phyloP scores from a whole-genome alignment of 2,797 vertebrate genomes.

The Sandelia bainsii region DNA sequence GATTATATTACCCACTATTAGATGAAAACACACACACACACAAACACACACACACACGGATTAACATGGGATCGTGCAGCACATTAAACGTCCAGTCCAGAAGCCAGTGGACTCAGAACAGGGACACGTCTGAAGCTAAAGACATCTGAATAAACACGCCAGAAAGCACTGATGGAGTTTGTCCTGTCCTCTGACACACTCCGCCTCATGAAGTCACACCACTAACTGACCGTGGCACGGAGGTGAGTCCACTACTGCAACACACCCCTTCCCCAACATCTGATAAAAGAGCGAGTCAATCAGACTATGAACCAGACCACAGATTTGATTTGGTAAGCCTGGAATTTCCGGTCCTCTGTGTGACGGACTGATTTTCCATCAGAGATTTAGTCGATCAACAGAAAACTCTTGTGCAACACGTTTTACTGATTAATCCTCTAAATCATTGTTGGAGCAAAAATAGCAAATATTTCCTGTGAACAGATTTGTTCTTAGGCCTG shows the following conservation, averaged over 20 bases:
- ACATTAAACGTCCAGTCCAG: not conserved
- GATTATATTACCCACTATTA: constrained; percentile 49
- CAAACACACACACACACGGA: not conserved
- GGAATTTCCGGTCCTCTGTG: too few relatives aligned
- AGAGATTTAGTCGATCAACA: too few relatives aligned
- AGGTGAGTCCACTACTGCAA: not conserved
- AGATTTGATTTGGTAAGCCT: too few relatives aligned
- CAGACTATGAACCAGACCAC: too few relatives aligned
- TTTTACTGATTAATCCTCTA: too few relatives aligned
- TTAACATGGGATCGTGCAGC: constrained; percentile 2
- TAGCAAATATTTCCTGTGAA: too few relatives aligned
- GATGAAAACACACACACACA: constrained; percentile 17
- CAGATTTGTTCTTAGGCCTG: too few relatives aligned
- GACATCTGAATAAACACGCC: not conserved
- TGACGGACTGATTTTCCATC: too few relatives aligned
- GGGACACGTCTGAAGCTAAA: not conserved
- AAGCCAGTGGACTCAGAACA: constrained; percentile 21
- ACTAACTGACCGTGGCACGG: not conserved
- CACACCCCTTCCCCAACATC: not conserved
- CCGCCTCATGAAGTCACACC: not conserved
- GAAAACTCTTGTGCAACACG: too few relatives aligned
- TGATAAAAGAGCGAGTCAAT: too few relatives aligned
- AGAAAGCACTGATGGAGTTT: not conserved
- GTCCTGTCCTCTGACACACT: not conserved
- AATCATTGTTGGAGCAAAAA: too few relatives aligned